phyloP scores from a whole-genome alignment of 1,140 invertebrate species.

The Linepithema humile region DNA sequence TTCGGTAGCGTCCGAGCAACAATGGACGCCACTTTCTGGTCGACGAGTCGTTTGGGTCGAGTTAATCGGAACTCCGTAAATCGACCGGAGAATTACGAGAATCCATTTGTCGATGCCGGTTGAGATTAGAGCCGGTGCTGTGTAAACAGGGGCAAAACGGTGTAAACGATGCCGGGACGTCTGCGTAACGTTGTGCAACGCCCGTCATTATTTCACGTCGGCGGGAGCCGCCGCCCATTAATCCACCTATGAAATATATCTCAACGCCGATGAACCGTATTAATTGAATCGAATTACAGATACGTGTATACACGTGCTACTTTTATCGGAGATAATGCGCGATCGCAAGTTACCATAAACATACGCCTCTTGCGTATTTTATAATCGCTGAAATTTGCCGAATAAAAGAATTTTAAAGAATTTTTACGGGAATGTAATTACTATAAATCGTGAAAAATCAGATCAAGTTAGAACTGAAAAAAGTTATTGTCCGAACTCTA shows the following conservation, averaged over 20 bases:
- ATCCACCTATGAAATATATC: constrained; percentile 45
- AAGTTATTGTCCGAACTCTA: too few relatives aligned
- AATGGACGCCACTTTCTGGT: constrained; percentile 51
- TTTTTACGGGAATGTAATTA: not conserved
- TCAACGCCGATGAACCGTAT: constrained; percentile 26
- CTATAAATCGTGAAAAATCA: not conserved
- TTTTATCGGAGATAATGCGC: not conserved
- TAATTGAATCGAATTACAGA: constrained; percentile 32
- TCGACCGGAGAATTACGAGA: constrained; percentile 69
- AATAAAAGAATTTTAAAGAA: too few relatives aligned
- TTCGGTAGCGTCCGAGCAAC: constrained; percentile 38
- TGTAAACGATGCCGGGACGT: constrained; percentile 66
- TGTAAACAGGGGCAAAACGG: constrained; percentile 63
- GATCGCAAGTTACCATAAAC: not conserved
- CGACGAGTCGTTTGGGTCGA: constrained; percentile 49
- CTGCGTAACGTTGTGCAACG: constrained; percentile 24
- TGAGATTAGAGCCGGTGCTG: constrained; percentile 61
- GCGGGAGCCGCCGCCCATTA: constrained; percentile 33
- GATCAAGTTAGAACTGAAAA: not conserved
- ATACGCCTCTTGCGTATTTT: not conserved
- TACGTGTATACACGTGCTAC: not conserved
- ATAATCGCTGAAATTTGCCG: too few relatives aligned
- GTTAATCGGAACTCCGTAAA: constrained; percentile 70
- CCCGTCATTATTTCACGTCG: constrained; percentile 49
- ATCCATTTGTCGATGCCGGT: constrained; percentile 67